Percentiles rank a stretch among this genome's conserved stretches.
Conservation (phyloP, 2,797 vertebrate species). For the Atherinosoma microstoma region DNA sequence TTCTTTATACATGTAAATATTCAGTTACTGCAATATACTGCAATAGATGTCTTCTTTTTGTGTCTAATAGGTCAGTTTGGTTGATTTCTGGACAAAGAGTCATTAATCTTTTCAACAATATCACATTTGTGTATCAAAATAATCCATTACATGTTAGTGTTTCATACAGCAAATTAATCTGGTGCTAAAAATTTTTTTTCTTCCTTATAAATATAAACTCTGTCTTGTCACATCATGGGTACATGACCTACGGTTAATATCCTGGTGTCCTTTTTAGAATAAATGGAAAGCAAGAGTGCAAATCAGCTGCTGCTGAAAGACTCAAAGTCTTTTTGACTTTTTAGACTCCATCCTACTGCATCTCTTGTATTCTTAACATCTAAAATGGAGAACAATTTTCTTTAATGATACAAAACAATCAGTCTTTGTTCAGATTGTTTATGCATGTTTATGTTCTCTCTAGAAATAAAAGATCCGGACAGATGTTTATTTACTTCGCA, state of each 20-base stretch:
- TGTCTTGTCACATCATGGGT: background rate
- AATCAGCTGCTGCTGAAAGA: background rate
- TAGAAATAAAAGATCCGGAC: background rate
- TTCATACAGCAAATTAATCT: no score
- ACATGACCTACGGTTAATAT: background rate
- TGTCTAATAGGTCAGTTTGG: no score
- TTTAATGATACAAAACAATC: background rate
- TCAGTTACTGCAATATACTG: background rate
- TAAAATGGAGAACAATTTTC: background rate
- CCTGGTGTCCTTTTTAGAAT: background rate
- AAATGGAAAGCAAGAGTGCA: background rate
- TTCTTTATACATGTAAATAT: no score
- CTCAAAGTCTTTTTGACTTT: background rate
- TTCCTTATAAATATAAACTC: background rate
- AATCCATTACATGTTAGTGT: no score
- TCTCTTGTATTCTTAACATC: background rate
- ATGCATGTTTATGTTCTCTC: background rate
- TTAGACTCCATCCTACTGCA: background rate
- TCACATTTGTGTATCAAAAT: no score
- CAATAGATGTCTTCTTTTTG: no score
- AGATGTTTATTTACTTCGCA: slow-evolving; percentile 1
- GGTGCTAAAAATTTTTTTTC: no score
- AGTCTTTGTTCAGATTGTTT: slow-evolving; percentile 11
- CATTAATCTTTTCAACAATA: no score
- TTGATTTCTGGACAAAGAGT: no score